A percentile compares a stretch with the other conserved stretches of the same genome.
Conservation (phyloP, 2,888 invertebrate genomes). For the Pollenia amentaria region DNA sequence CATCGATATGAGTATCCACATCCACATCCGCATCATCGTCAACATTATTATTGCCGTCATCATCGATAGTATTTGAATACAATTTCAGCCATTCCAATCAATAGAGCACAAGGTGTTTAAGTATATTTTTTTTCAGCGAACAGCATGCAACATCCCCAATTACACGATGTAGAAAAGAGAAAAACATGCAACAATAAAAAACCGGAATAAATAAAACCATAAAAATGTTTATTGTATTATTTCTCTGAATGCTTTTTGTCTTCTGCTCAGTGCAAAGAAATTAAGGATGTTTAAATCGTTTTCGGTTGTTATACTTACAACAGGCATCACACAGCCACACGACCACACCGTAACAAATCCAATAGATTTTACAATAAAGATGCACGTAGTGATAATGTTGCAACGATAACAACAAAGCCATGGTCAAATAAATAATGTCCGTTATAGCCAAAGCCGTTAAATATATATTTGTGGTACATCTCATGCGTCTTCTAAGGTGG, state of each 20-base stretch:
- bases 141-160: conserved; percentile 49
- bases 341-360: conserved; percentile 87
- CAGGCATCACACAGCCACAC: conserved; percentile 89
- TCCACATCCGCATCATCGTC: conserved; percentile 1
- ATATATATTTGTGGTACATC: conserved; percentile 91
- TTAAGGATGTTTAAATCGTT: conserved; percentile 52
- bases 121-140: conserved; percentile 20
- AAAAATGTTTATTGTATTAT: conserved; percentile 58
- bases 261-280: conserved; percentile 31
- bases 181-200: conserved; percentile 38
- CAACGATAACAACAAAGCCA: conserved; percentile 87
- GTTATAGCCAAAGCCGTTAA: conserved; percentile 90
- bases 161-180: conserved; percentile 28
- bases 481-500: conserved; percentile 87
- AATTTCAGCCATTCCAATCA: conserved; percentile 55
- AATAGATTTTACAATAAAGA: conserved; percentile 85
- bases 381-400: conserved; percentile 87
- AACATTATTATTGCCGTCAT: conserved; percentile 61
- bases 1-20: conserved; percentile 20
- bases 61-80: conserved; percentile 30
- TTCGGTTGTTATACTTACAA: conserved; percentile 85
- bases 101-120: conserved; percentile 35
- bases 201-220: conserved; percentile 72
- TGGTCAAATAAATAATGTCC: conserved; percentile 89
- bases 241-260: background rate